phyloP scores from a whole-genome alignment of 2,888 invertebrate species.

The Leucoma salicis region DNA sequence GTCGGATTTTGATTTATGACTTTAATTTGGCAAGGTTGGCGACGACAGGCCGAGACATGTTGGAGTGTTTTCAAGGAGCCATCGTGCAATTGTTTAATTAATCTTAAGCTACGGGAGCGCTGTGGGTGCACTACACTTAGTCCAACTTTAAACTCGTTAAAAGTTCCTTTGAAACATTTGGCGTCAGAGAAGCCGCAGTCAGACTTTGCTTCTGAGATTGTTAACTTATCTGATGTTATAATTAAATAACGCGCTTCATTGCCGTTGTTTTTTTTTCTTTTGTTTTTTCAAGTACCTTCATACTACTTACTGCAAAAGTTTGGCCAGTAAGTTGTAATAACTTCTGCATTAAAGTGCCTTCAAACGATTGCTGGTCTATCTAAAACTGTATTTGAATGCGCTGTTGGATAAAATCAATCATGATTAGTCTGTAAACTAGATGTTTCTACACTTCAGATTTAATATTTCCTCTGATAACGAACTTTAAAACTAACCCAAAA shows the following conservation, averaged over 20 bases:
- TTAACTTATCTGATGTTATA: conserved; percentile 78
- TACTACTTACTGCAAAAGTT: too few relatives aligned
- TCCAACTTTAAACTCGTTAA: conserved; percentile 81
- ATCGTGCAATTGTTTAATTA: conserved; percentile 82
- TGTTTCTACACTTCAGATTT: too few relatives aligned
- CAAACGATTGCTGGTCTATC: too few relatives aligned
- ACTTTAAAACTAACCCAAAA: too few relatives aligned
- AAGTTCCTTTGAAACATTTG: conserved; percentile 81
- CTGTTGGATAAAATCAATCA: too few relatives aligned
- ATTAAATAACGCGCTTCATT: conserved; percentile 65
- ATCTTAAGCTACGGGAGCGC: conserved; percentile 73
- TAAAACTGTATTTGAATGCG: too few relatives aligned
- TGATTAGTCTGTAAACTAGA: too few relatives aligned
- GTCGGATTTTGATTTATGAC: conserved; percentile 77
- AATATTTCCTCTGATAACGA: too few relatives aligned
- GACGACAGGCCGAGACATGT: conserved; percentile 81
- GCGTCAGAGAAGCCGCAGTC: conserved; percentile 80
- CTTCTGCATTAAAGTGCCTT: too few relatives aligned
- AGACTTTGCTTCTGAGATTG: conserved; percentile 73
- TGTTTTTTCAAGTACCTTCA: conserved; percentile 25
- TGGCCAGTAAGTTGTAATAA: too few relatives aligned
- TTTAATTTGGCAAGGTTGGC: conserved; percentile 81
- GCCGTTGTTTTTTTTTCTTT: conserved; percentile 42
- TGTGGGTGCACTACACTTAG: conserved; percentile 77
- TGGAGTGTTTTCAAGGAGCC: conserved; percentile 81